Conservation (phyloP, 1,140 invertebrate species). For the Bombus fervidus region DNA sequence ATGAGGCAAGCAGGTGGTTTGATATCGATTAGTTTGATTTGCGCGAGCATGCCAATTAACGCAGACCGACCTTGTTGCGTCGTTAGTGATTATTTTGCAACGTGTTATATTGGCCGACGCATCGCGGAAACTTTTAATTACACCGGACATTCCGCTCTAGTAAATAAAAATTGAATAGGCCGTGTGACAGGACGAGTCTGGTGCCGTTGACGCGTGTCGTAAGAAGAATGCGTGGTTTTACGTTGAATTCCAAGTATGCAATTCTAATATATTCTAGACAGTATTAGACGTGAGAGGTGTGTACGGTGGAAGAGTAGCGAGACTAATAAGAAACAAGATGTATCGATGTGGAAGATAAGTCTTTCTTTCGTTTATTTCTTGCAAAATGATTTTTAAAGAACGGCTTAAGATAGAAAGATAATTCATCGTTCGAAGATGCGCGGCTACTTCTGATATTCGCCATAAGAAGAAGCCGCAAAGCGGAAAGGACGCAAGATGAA, state of each 20-base stretch:
- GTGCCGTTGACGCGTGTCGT: neutral
- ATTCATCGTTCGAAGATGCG: too few species aligned
- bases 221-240: neutral
- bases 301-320: neutral
- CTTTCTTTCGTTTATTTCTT: neutral
- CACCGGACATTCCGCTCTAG: conserved; percentile 19
- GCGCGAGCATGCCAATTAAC: conserved; percentile 49
- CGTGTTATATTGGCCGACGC: conserved; percentile 13
- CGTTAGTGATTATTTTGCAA: conserved; percentile 42
- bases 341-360: neutral
- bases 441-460: neutral
- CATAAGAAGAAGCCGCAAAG: neutral
- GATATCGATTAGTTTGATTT: conserved; percentile 55
- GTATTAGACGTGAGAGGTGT: too few species aligned
- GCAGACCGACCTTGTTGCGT: conserved; percentile 27
- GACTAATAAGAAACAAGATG: neutral
- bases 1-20: conserved; percentile 8
- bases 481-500: neutral
- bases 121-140: conserved; percentile 32
- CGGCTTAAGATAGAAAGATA: too few species aligned
- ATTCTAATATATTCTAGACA: neutral
- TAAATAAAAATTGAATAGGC: neutral
- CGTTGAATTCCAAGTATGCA: neutral
- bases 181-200: neutral
- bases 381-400: neutral